Conservation (phyloP, 2,888 invertebrate species). For the Eupithecia inturbata region DNA sequence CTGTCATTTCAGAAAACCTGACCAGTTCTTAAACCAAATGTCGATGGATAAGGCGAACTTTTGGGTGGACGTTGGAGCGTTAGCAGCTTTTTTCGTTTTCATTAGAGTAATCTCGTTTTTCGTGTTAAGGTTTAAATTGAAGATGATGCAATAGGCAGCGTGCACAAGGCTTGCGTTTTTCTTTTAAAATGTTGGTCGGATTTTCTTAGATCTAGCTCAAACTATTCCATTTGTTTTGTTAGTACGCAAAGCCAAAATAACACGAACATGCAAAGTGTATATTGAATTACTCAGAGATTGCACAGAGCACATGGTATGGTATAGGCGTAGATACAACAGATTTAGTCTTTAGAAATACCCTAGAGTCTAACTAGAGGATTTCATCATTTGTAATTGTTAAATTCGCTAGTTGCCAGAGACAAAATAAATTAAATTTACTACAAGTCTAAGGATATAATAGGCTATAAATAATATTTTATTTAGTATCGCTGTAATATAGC, state of each 20-base stretch:
- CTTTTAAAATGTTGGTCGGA: conserved; percentile 42
- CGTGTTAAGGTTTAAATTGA: conserved; percentile 91
- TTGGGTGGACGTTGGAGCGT: conserved; percentile 93
- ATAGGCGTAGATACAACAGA: background rate
- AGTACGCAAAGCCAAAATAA: background rate
- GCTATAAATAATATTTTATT: conserved; percentile 18
- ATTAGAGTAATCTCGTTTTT: conserved; percentile 92
- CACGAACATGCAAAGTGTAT: background rate
- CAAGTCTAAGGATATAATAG: background rate
- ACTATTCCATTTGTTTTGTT: background rate
- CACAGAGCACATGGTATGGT: background rate
- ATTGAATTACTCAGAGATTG: background rate
- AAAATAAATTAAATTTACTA: conserved; percentile 39
- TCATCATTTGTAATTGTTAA: conserved; percentile 36
- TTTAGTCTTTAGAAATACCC: background rate
- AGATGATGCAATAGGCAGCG: conserved; percentile 78
- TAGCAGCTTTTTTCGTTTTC: conserved; percentile 90
- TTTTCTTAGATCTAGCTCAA: conserved; percentile 26
- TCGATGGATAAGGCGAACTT: conserved; percentile 91
- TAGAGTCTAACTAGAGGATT: background rate
- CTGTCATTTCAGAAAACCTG: conserved; percentile 92
- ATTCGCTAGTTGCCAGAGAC: conserved; percentile 46
- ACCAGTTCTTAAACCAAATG: conserved; percentile 93
- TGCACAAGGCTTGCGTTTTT: conserved; percentile 57
- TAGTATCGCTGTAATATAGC: conserved; percentile 1